A percentile compares a stretch with the other conserved stretches of the same genome.
These are phyloP conservation scores for Sigmodon hispidus DNA, from an alignment of 2,113 vertebrate genomes.

Conservation along the genomic window DNA sequence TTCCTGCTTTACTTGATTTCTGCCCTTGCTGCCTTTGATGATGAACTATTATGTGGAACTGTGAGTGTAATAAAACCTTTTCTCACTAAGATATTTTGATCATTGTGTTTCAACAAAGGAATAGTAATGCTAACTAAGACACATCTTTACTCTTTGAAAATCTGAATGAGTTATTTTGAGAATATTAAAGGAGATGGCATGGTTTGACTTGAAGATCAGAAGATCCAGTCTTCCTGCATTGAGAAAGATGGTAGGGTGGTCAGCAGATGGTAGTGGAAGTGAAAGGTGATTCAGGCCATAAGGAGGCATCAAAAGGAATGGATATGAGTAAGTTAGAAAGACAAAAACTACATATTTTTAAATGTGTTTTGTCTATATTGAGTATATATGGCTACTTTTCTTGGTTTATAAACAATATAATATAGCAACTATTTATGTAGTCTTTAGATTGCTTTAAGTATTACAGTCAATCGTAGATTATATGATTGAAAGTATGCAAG, in stretches of 20 bases:
- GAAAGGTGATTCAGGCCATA: neutral
- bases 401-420: neutral
- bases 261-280: neutral
- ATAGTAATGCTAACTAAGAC: neutral
- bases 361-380: neutral
- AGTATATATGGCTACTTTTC: neutral
- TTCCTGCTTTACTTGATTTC: neutral
- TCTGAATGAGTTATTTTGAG: neutral
- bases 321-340: fast-evolving
- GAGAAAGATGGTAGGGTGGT: neutral
- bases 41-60: neutral
- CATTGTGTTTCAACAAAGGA: neutral
- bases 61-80: neutral
- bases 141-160: neutral
- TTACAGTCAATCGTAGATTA: neutral
- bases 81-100: neutral
- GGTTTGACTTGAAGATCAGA: neutral
- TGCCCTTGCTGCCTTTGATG: neutral
- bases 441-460: neutral
- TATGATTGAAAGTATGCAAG: neutral
- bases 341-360: neutral
- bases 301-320: too few relatives aligned
- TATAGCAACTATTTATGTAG: neutral
- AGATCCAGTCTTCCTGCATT: fast-evolving
- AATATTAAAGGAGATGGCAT: neutral